phyloP scores from a whole-genome alignment of 2,797 vertebrate genomes.

The Hoplostethus atlanticus region DNA sequence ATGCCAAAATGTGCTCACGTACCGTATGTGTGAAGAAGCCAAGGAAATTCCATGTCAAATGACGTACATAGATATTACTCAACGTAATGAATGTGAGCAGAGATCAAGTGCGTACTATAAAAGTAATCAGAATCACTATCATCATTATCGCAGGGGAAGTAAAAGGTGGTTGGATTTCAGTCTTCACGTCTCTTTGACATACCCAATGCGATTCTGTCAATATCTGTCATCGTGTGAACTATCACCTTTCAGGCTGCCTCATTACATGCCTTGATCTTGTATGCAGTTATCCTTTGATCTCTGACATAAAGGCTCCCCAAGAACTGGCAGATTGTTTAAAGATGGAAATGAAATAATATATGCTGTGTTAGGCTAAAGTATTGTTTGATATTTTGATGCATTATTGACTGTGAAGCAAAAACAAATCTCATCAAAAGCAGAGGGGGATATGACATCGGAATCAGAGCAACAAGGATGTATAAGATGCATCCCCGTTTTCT shows the following conservation, averaged over 20 bases:
- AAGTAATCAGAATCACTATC: constrained; percentile 43
- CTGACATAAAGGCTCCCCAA: constrained; percentile 76
- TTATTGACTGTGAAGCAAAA: constrained; percentile 71
- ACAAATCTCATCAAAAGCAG: constrained; percentile 62
- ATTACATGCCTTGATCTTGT: constrained; percentile 82
- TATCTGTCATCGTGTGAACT: constrained; percentile 76
- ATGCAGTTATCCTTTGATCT: constrained; percentile 86
- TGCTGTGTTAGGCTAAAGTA: constrained; percentile 67
- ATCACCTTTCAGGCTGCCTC: constrained; percentile 80
- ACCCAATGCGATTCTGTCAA: constrained; percentile 42
- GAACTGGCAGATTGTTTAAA: constrained; percentile 83
- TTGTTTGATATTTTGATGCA: constrained; percentile 68
- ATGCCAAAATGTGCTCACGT: neutral
- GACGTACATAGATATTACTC: constrained; percentile 28
- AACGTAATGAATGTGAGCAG: constrained; percentile 47
- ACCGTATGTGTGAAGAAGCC: neutral
- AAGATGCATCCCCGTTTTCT: constrained; percentile 1
- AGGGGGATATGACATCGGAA: constrained; percentile 26
- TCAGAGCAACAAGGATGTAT: constrained; percentile 15
- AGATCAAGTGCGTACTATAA: constrained; percentile 64
- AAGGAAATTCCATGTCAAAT: constrained; percentile 28
- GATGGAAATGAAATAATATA: constrained; percentile 78
- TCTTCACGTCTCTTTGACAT: constrained; percentile 57
- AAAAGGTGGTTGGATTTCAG: constrained; percentile 40
- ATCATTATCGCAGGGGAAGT: constrained; percentile 39